phyloP scores from a whole-genome alignment of 2,113 vertebrate genomes.

The Egretta garzetta region DNA sequence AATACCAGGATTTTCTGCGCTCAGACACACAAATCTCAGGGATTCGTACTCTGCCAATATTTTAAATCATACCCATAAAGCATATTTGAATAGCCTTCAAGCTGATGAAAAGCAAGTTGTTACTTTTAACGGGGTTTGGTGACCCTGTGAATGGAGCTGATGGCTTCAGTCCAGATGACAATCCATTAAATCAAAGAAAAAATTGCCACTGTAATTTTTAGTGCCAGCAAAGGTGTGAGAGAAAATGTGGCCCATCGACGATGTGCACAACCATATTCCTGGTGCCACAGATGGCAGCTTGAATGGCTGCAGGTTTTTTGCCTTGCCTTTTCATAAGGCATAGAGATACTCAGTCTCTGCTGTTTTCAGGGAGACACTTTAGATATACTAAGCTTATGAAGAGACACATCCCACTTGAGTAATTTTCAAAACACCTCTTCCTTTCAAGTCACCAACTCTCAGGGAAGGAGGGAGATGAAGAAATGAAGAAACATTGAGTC shows the following conservation, averaged over 20 bases:
- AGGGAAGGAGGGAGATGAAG: not conserved
- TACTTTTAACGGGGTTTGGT: constrained; percentile 27
- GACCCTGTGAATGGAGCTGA: not conserved
- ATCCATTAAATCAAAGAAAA: not conserved
- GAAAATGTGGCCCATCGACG: not conserved
- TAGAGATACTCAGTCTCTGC: not conserved
- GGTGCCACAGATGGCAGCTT: not conserved
- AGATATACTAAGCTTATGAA: not conserved
- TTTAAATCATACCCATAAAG: constrained; percentile 9
- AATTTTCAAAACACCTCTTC: constrained; percentile 1
- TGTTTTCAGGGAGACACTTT: not conserved
- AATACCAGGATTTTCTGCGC: not conserved
- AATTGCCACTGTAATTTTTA: not conserved
- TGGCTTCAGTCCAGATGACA: constrained; percentile 31
- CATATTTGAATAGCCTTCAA: constrained; percentile 8
- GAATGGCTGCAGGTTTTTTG: not conserved
- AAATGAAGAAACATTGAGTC: constrained; percentile 1
- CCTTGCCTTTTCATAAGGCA: not conserved
- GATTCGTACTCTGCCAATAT: not conserved
- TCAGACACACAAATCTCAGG: not conserved
- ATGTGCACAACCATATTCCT: not conserved
- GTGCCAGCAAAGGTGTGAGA: constrained; percentile 12
- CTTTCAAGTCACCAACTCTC: not conserved
- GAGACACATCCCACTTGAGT: not conserved
- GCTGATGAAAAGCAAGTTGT: constrained; percentile 27